Base-by-base conservation (phyloP, 30 jellyfish, hydroid and myxozoan species). In the Aurelia aurita region DNA sequence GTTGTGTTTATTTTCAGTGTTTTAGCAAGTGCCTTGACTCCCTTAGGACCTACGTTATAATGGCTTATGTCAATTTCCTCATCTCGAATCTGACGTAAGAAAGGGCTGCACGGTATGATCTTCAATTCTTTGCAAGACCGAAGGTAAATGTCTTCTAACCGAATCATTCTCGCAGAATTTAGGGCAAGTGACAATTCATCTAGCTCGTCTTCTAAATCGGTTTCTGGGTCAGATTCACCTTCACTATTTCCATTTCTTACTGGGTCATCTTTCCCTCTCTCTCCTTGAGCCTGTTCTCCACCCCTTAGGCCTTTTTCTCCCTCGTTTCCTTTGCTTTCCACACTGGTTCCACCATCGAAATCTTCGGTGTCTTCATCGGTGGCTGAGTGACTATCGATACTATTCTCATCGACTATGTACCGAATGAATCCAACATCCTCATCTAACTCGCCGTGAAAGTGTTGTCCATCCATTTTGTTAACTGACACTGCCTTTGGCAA, bases 41-140 rank as follows among this genome's bases (percentile, higher is more conserved):
- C 96, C 39, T 13, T 15, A 16, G 90, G 91, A 32, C 96, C 96
- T 0, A 87, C 26, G 83, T 77, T 87, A 58, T 87, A 87, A 59
- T 87, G 96, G 45, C 87, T 78, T 8, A 87, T 31, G 67, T 87
- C 87, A 19, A 76, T 77, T 57, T 68, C 89, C 19, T 87, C 96
- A 39, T 87, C 85, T 27, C 70, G 60, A 16, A 87, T 66, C 1
- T 77, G 89, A 21, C 87, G 86, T 20, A 76, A 35, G 60, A 87
- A 87, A 9, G 82, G 89, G 70, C 91, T 68, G 82, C 90, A 76
- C 10, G 91, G 82, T 2, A 34, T 60, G 8, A 69, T 63, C 12
- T 58, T 68, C 77, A 72, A 34, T 32, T 35, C 34, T 21, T 22
- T 26, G 67, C 96, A 87, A 10, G 90, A 86, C 45, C 44, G 58